These are phyloP conservation scores for Paralichthys olivaceus DNA, from an alignment of 2,113 vertebrate species.

Conservation along the genomic window DNA sequence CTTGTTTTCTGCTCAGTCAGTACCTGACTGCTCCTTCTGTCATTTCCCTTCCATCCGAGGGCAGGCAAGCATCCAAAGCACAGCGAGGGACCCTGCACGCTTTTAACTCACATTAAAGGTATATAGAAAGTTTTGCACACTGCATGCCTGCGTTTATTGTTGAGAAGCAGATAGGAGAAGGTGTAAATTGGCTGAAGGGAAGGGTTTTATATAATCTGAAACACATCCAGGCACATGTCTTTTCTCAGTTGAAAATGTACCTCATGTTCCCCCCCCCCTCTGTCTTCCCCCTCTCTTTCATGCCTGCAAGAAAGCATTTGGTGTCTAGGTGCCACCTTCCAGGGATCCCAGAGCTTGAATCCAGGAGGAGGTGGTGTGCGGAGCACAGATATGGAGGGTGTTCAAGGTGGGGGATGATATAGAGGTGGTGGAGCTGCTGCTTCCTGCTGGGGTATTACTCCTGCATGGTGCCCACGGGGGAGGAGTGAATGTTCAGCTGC, in stretches of 20 bases:
- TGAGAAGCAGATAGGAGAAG: not conserved
- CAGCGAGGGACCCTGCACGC: slow-evolving; percentile 18
- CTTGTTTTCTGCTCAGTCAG: slow-evolving; percentile 9
- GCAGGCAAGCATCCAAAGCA: slow-evolving; percentile 30
- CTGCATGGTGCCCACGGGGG: slow-evolving; percentile 24
- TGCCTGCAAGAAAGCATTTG: slow-evolving; percentile 37
- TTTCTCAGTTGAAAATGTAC: not conserved
- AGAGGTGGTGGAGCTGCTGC: slow-evolving; percentile 22
- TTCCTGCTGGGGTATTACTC: slow-evolving; percentile 16
- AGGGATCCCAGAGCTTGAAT: slow-evolving; percentile 34
- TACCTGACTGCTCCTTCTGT: slow-evolving; percentile 25
- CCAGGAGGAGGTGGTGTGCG: slow-evolving; percentile 21
- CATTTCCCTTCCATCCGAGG: slow-evolving; percentile 43
- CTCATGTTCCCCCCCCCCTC: not conserved
- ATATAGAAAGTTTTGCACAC: slow-evolving; percentile 13
- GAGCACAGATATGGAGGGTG: slow-evolving; percentile 33
- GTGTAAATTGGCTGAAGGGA: slow-evolving; percentile 7
- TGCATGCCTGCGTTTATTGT: slow-evolving; percentile 12
- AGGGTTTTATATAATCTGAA: not conserved
- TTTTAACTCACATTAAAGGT: slow-evolving; percentile 34
- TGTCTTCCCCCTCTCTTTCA: slow-evolving; percentile 1
- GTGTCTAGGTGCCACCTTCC: slow-evolving; percentile 10
- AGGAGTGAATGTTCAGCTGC: slow-evolving; percentile 26
- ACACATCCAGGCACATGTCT: not conserved
- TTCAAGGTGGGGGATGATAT: slow-evolving; percentile 39